A percentile compares a stretch with the other conserved stretches of the same genome.
Evolutionary conservation across 2,113 vertebrate species (phyloP).

Genomic region (Clarias magur): DNA sequence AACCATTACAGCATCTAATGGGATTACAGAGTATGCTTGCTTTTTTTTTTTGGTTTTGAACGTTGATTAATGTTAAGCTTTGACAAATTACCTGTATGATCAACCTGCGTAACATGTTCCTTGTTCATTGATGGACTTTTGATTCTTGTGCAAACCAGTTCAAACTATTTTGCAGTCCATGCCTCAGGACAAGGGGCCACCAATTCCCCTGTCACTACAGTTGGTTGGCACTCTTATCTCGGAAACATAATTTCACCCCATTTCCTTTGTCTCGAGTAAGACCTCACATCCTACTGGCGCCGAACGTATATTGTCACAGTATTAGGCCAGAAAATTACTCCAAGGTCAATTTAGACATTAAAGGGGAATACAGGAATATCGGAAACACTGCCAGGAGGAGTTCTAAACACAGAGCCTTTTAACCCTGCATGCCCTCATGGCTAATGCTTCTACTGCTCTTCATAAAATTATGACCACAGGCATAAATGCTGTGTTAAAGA

Average conservation of each 20-base stretch:
- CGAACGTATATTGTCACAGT: constrained; percentile 59
- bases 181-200: constrained; percentile 20
- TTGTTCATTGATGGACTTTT: neutral
- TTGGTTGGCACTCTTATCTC: constrained; percentile 64
- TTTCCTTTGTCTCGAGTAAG: constrained; percentile 61
- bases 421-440: constrained; percentile 1
- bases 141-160: constrained; percentile 3
- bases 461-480: neutral
- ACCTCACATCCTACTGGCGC: constrained; percentile 63
- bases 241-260: constrained; percentile 57
- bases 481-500: neutral
- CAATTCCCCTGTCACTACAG: constrained; percentile 47
- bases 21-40: neutral
- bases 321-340: constrained; percentile 63
- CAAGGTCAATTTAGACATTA: constrained; percentile 60
- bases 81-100: constrained; percentile 6
- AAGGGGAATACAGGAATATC: constrained; percentile 53
- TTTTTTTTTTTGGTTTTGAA: neutral
- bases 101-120: constrained; percentile 12
- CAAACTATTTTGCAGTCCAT: constrained; percentile 25
- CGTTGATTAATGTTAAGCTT: neutral
- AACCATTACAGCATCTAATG: neutral
- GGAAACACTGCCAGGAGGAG: constrained; percentile 48
- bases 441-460: neutral
- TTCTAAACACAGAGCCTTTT: constrained; percentile 38